Percentiles rank a stretch among this genome's conserved stretches.
Evolutionary conservation across 2,113 vertebrate genomes (phyloP).

Genomic region (Neopipo cinnamomea): DNA sequence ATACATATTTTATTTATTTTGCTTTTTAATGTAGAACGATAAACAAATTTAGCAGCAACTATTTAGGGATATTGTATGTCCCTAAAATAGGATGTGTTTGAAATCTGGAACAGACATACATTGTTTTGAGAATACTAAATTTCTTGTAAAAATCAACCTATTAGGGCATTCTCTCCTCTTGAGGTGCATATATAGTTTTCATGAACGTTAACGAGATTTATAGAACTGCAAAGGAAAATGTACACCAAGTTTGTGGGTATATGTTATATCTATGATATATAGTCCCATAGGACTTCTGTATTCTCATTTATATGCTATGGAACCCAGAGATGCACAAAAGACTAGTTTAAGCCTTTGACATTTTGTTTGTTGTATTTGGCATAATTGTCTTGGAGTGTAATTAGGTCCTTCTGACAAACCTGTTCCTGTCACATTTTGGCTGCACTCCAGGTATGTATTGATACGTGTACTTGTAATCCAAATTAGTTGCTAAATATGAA

Average conservation of each 20-base stretch:
- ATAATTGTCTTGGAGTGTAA: neutral
- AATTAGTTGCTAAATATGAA: neutral
- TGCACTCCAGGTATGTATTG: neutral
- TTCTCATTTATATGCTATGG: neutral
- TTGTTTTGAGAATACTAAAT: slow-evolving; percentile 25
- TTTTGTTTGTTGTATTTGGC: slow-evolving; percentile 15
- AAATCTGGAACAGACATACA: neutral
- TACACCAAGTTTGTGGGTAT: neutral
- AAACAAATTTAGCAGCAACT: neutral
- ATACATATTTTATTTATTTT: neutral
- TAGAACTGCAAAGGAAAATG: neutral
- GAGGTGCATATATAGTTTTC: slow-evolving; percentile 16
- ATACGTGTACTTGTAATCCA: neutral
- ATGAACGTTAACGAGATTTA: slow-evolving; percentile 20
- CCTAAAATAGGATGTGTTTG: neutral
- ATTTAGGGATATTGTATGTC: neutral
- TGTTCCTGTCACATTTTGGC: neutral
- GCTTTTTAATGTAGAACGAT: neutral
- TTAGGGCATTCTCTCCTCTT: neutral
- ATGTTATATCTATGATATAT: neutral
- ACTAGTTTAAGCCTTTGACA: neutral
- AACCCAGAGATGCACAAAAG: neutral
- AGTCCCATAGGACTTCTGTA: neutral
- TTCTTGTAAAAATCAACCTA: slow-evolving; percentile 45
- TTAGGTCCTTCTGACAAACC: neutral